Percentiles rank a stretch among this genome's conserved stretches.
Conservation (phyloP, 2,113 vertebrate species). For the Myotis brandtii region DNA sequence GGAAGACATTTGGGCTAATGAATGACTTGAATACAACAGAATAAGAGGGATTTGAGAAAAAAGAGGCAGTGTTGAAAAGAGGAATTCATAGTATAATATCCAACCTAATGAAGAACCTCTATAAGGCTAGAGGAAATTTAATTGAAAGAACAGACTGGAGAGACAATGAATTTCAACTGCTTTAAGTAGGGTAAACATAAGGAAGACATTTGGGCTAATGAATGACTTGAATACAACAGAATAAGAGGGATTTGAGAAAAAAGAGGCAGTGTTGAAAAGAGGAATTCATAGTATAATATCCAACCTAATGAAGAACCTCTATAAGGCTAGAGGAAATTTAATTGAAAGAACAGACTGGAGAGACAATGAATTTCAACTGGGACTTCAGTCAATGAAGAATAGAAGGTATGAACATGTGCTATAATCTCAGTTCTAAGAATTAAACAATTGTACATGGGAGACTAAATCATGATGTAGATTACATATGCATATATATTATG, state of each 20-base stretch:
- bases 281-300: background rate
- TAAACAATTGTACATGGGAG: background rate
- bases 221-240: background rate
- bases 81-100: background rate
- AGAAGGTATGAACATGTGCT: background rate
- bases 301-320: background rate
- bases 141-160: background rate
- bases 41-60: background rate
- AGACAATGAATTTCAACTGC: background rate
- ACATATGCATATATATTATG: background rate
- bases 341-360: background rate
- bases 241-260: background rate
- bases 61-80: background rate
- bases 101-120: background rate
- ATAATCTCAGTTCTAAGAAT: background rate
- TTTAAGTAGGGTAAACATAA: background rate
- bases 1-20: background rate
- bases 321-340: background rate
- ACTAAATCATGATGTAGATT: background rate
- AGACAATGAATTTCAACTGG: background rate
- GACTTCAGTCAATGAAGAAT: background rate
- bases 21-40: background rate
- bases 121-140: background rate
- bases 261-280: background rate
- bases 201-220: background rate